phyloP scores from a whole-genome alignment of 2,888 invertebrate genomes.

The Lysandra coridon region DNA sequence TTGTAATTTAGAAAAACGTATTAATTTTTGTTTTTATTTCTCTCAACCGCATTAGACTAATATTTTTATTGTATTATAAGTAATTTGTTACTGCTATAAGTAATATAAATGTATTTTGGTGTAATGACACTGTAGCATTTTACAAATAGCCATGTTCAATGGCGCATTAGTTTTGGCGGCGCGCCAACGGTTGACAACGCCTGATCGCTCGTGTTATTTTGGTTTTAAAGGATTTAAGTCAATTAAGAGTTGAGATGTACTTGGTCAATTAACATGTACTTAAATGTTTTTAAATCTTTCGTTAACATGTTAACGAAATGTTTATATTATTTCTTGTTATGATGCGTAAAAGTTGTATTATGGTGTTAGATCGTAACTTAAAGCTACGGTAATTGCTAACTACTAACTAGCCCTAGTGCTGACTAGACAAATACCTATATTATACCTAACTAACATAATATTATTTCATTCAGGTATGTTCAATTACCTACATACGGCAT shows the following conservation, averaged over 20 bases:
- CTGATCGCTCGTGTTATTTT: conserved; percentile 53
- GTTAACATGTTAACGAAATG: neutral
- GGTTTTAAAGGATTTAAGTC: conserved; percentile 22
- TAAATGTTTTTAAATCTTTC: neutral
- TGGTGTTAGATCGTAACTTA: too few relatives aligned
- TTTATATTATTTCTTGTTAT: neutral
- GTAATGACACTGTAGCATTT: conserved; percentile 44
- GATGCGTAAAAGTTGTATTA: neutral
- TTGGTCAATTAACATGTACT: neutral
- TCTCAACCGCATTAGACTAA: neutral
- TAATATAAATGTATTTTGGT: conserved; percentile 9
- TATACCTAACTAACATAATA: too few relatives aligned
- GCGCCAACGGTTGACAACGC: conserved; percentile 61
- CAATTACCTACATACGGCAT: too few relatives aligned
- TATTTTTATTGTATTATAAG: conserved; percentile 2
- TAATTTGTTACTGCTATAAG: conserved; percentile 8
- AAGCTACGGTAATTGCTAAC: too few relatives aligned
- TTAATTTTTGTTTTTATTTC: neutral
- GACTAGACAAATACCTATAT: too few relatives aligned
- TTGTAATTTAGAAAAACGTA: neutral
- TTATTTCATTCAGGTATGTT: too few relatives aligned
- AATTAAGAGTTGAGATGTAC: conserved; percentile 2
- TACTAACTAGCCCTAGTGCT: too few relatives aligned
- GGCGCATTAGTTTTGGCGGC: conserved; percentile 75
- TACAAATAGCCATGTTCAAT: conserved; percentile 76